These are phyloP conservation scores for Pomatorhinus ruficollis DNA, from an alignment of 2,113 vertebrate species.

Conservation along the genomic window DNA sequence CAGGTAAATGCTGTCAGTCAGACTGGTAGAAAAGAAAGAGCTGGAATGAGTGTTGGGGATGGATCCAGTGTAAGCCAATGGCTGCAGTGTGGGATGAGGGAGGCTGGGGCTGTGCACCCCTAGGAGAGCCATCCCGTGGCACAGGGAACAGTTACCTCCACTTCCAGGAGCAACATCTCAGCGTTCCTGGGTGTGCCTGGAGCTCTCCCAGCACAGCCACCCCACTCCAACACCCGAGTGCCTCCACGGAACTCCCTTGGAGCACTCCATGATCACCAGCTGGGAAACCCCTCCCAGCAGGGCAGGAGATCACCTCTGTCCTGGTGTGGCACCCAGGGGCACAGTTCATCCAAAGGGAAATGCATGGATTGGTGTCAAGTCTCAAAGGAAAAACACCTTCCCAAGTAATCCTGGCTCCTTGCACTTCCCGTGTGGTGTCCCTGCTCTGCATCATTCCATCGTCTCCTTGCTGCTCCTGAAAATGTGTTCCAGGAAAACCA, in stretches of 20 bases:
- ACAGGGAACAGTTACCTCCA: background rate
- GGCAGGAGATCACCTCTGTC: background rate
- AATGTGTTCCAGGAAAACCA: background rate
- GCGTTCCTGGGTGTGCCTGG: background rate
- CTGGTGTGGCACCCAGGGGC: background rate
- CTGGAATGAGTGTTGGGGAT: background rate
- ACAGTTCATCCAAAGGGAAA: background rate
- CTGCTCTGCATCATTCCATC: background rate
- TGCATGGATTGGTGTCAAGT: background rate
- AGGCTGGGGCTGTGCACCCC: background rate
- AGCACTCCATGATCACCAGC: background rate
- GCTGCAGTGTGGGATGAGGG: background rate
- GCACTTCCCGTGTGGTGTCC: background rate
- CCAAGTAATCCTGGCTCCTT: background rate
- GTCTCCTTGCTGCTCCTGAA: background rate
- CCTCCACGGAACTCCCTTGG: background rate
- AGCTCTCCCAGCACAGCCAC: background rate
- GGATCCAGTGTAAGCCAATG: background rate
- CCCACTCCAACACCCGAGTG: rapidly evolving
- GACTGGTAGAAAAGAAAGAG: background rate
- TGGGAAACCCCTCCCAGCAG: background rate
- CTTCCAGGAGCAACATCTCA: background rate
- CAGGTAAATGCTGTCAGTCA: background rate
- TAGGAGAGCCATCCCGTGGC: background rate
- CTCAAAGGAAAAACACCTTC: background rate